Evolutionary conservation across 2,797 vertebrate genomes (phyloP).

Genomic region (Melanogrammus aeglefinus): DNA sequence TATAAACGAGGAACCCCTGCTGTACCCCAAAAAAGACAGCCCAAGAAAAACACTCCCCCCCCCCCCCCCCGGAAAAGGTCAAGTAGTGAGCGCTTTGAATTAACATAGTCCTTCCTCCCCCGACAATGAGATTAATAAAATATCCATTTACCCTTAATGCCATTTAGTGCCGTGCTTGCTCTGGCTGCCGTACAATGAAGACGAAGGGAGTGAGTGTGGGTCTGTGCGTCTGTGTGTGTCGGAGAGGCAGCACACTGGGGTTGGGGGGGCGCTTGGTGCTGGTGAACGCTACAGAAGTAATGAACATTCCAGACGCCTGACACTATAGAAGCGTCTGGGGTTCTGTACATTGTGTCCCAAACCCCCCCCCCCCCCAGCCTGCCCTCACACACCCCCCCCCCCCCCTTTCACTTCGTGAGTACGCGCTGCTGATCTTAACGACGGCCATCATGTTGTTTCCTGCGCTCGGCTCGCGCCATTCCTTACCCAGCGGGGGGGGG

Average conservation of each 20-base stretch:
- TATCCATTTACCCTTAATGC: constrained; percentile 45
- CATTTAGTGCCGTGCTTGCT: constrained; percentile 51
- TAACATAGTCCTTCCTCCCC: constrained; percentile 39
- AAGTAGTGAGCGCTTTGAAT: constrained; percentile 42
- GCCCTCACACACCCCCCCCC: too few relatives aligned
- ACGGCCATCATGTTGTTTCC: constrained; percentile 48
- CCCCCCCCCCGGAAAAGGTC: constrained; percentile 28
- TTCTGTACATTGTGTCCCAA: background rate
- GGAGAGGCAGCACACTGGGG: constrained; percentile 5
- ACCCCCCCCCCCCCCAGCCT: background rate
- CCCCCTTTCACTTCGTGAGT: constrained; percentile 16
- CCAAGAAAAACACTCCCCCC: background rate
- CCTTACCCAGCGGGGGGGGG: background rate
- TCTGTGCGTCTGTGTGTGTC: constrained; percentile 3
- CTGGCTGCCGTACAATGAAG: constrained; percentile 39
- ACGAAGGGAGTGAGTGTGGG: constrained; percentile 5
- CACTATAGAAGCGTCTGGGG: background rate
- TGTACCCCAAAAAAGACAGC: background rate
- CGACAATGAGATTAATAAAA: constrained; percentile 49
- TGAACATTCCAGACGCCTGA: constrained; percentile 34
- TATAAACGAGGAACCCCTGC: constrained; percentile 12
- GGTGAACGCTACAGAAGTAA: constrained; percentile 23
- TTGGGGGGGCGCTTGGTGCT: background rate
- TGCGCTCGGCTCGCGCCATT: background rate
- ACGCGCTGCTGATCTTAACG: constrained; percentile 64